Evolutionary conservation across 2,113 vertebrate genomes (phyloP).

Genomic region (Cyphomyrus plagiostoma): DNA sequence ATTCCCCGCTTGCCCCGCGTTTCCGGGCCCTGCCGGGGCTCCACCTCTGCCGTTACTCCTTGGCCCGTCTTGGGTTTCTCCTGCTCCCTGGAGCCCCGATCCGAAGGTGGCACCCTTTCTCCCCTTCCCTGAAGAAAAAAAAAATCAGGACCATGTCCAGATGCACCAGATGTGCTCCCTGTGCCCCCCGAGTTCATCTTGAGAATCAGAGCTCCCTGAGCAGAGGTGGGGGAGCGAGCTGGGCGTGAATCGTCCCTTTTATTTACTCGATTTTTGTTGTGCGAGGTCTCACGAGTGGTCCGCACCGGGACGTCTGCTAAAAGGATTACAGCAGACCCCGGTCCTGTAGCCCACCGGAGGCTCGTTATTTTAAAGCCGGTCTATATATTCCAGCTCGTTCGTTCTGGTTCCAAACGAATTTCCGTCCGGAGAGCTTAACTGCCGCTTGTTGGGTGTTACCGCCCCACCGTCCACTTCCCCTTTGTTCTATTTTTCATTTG

Average conservation of each 20-base stretch:
- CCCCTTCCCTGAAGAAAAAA: neutral
- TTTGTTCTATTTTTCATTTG: constrained; percentile 40
- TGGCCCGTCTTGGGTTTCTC: neutral
- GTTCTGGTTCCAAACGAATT: neutral
- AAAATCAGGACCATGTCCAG: neutral
- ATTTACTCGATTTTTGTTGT: neutral
- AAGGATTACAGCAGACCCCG: neutral
- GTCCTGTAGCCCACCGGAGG: neutral
- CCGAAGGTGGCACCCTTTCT: neutral
- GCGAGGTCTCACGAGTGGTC: neutral
- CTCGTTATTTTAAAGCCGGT: neutral
- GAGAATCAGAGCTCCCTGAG: neutral
- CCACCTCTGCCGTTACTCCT: neutral
- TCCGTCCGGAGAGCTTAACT: neutral
- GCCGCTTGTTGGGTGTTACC: constrained; percentile 26
- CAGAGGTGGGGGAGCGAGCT: neutral
- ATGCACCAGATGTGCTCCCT: neutral
- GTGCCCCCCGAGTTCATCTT: neutral
- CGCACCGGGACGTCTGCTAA: neutral
- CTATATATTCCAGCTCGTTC: neutral
- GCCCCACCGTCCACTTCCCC: constrained; percentile 35
- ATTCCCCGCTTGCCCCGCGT: neutral
- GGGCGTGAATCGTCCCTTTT: neutral
- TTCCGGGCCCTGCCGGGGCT: neutral
- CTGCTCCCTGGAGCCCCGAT: neutral